These are phyloP conservation scores for Rostratula benghalensis DNA, from an alignment of 2,113 vertebrate species.

Conservation along the genomic window DNA sequence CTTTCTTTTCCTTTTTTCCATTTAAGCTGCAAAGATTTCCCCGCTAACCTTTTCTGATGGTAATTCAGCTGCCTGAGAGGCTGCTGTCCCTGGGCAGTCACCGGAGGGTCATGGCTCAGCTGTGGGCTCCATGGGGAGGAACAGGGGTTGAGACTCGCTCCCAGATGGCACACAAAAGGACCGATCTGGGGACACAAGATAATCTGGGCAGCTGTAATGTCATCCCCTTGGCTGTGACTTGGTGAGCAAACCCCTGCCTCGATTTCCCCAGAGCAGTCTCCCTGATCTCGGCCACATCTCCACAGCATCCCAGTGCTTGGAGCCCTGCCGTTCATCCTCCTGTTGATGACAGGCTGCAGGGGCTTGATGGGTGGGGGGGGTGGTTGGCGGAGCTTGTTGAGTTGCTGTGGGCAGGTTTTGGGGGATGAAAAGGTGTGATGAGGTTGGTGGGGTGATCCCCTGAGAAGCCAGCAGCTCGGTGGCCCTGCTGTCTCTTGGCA, in stretches of 20 bases:
- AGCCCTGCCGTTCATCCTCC: background rate
- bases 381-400: too few species aligned
- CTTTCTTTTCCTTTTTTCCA: background rate
- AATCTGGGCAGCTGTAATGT: background rate
- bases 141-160: background rate
- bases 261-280: rapidly evolving
- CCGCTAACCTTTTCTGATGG: background rate
- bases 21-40: background rate
- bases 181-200: background rate
- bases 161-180: background rate
- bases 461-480: background rate
- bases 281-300: background rate
- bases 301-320: background rate
- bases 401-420: background rate
- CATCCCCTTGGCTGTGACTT: background rate
- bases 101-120: rapidly evolving
- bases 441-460: background rate
- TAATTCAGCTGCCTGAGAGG: background rate
- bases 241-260: background rate
- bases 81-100: background rate
- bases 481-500: background rate
- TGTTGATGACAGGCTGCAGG: rapidly evolving
- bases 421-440: background rate
- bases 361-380: background rate
- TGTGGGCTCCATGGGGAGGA: rapidly evolving